Evolutionary conservation across 2,113 vertebrate species (phyloP).

Genomic region (Symphodus melops): DNA sequence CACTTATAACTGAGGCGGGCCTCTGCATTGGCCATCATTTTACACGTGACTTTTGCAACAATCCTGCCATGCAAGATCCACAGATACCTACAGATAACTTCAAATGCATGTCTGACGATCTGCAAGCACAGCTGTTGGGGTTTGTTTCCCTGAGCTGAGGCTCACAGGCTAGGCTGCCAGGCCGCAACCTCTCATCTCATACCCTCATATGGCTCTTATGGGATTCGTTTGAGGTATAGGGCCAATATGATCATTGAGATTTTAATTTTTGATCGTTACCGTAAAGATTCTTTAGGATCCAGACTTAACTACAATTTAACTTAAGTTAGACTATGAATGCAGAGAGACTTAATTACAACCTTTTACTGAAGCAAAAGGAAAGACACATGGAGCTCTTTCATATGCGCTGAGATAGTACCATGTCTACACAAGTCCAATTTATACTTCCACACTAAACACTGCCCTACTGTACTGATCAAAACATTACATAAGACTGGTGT

Average conservation of each 20-base stretch:
- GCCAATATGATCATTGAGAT: slow-evolving; percentile 5
- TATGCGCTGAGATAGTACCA: slow-evolving; percentile 42
- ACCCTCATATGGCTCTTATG: neutral
- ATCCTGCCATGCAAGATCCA: too few relatives aligned
- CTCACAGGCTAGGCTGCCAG: too few relatives aligned
- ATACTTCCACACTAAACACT: slow-evolving; percentile 51
- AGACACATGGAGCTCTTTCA: slow-evolving; percentile 38
- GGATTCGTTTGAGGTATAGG: neutral
- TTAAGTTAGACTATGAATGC: slow-evolving; percentile 31
- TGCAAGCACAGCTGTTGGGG: too few relatives aligned
- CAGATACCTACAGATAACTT: too few relatives aligned
- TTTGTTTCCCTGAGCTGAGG: too few relatives aligned
- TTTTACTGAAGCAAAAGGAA: slow-evolving; percentile 43
- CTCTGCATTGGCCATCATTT: too few relatives aligned
- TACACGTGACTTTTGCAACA: too few relatives aligned
- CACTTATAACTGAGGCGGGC: too few relatives aligned
- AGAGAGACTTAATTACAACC: slow-evolving; percentile 15
- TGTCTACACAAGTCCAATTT: slow-evolving; percentile 61
- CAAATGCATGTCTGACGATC: too few relatives aligned
- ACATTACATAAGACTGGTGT: slow-evolving; percentile 76
- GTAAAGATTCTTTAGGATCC: neutral
- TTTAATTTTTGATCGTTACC: neutral
- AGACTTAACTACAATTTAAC: slow-evolving; percentile 5
- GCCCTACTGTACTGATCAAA: slow-evolving; percentile 67
- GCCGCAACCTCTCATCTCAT: too few relatives aligned